Percentiles rank a stretch among this genome's conserved stretches.
These are phyloP conservation scores for Cossypha dichroa DNA, from an alignment of 2,797 vertebrate genomes.

Conservation along the genomic window DNA sequence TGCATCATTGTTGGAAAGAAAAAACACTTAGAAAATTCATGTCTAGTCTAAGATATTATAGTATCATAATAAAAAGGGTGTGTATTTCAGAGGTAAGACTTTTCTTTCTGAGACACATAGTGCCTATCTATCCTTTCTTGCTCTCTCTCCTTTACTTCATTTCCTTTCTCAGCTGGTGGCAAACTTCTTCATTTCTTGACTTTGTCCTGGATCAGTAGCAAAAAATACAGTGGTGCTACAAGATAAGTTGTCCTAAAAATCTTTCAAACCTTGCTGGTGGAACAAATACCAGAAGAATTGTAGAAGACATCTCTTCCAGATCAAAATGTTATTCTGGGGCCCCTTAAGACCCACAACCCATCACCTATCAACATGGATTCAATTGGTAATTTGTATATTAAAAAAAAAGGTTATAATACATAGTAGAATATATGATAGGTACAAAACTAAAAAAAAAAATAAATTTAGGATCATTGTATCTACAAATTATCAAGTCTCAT, in stretches of 20 bases:
- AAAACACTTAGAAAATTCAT: background rate
- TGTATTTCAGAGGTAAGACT: background rate
- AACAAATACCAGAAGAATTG: background rate
- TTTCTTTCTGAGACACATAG: background rate
- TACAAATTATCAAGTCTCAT: background rate
- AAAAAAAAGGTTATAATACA: background rate
- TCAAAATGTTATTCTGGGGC: background rate
- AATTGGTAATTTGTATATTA: background rate
- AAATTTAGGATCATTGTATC: background rate
- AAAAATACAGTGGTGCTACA: background rate
- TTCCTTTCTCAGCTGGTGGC: background rate
- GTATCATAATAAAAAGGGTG: background rate
- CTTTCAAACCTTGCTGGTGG: background rate
- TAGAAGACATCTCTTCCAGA: background rate
- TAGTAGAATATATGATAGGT: background rate
- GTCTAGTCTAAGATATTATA: background rate
- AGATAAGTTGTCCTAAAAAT: background rate
- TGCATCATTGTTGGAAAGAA: background rate
- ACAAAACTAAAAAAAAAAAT: background rate
- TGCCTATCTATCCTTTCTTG: background rate
- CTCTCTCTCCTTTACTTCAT: background rate
- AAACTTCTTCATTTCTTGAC: background rate
- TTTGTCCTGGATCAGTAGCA: background rate
- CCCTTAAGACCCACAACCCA: background rate
- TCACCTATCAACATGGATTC: background rate